Conservation (phyloP, 2,888 invertebrate species). For the Nephrotoma guestfalica region DNA sequence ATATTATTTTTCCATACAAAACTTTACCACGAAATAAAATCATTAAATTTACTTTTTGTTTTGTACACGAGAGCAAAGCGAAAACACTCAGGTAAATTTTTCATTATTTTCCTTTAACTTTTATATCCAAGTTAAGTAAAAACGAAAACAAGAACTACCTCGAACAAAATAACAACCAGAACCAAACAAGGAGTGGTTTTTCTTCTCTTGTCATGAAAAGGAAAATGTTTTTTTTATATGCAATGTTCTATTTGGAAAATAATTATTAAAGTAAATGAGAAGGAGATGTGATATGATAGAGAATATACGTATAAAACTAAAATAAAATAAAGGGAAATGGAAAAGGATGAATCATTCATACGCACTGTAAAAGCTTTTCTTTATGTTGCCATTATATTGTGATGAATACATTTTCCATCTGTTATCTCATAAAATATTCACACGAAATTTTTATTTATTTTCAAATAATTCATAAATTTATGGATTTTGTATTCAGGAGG, state of each 20-base stretch:
- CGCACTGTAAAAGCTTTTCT: not conserved
- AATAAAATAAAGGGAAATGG: not conserved
- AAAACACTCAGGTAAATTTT: not conserved
- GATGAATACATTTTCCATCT: constrained; percentile 10
- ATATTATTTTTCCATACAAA: not conserved
- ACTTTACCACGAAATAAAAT: not conserved
- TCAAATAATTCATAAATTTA: constrained; percentile 12
- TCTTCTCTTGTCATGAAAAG: not conserved
- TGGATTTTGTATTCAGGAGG: not conserved
- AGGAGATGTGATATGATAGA: not conserved
- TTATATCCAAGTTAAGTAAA: not conserved
- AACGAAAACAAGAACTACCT: not conserved
- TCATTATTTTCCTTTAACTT: not conserved
- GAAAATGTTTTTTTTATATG: not conserved
- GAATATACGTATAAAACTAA: not conserved
- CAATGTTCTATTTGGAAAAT: not conserved
- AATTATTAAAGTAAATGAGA: not conserved
- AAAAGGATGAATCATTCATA: not conserved
- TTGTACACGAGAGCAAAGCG: not conserved
- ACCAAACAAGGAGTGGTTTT: not conserved
- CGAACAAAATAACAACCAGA: not conserved
- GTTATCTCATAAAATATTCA: constrained; percentile 16
- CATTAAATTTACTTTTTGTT: not conserved
- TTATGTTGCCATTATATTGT: not conserved
- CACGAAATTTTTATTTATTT: constrained; percentile 12